These are phyloP conservation scores for Python bivittatus DNA, from an alignment of 2,113 vertebrate species.

Conservation along the genomic window DNA sequence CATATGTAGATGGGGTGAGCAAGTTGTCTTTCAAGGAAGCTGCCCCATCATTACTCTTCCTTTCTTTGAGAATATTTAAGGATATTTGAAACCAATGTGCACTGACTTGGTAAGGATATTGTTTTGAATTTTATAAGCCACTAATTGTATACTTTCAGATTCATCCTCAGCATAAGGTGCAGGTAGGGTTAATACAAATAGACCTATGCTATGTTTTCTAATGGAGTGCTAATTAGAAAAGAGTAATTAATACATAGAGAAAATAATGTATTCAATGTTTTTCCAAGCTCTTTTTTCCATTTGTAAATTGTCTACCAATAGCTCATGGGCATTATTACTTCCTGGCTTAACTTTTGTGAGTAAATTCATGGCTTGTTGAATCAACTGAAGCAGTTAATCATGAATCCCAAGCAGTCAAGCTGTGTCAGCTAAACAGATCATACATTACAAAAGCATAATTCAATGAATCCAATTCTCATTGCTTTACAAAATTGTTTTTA, in stretches of 20 bases:
- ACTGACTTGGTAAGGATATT: neutral
- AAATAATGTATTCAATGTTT: constrained; percentile 40
- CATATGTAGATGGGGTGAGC: neutral
- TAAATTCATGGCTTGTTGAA: constrained; percentile 34
- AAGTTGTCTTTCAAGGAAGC: neutral
- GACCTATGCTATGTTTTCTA: constrained; percentile 26
- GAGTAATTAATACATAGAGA: constrained; percentile 44
- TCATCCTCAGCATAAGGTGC: neutral
- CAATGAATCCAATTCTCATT: neutral
- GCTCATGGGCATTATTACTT: constrained; percentile 33
- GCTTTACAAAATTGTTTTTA: constrained; percentile 26
- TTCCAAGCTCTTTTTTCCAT: constrained; percentile 26
- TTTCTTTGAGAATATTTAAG: neutral
- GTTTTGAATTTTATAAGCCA: constrained; percentile 1
- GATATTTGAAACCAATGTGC: neutral
- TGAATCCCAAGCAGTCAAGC: constrained; percentile 26
- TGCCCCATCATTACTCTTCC: neutral
- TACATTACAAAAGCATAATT: constrained; percentile 4
- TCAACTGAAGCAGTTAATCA: constrained; percentile 15
- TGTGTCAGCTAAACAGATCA: constrained; percentile 31
- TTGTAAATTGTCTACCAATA: constrained; percentile 51
- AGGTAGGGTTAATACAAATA: constrained; percentile 17
- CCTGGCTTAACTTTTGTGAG: constrained; percentile 11
- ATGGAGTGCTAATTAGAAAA: constrained; percentile 47
- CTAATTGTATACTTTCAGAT: neutral